Percentiles rank a stretch among this genome's conserved stretches.
These are phyloP conservation scores for Sebastes schlegelii DNA, from an alignment of 2,113 vertebrate species.

Conservation along the genomic window DNA sequence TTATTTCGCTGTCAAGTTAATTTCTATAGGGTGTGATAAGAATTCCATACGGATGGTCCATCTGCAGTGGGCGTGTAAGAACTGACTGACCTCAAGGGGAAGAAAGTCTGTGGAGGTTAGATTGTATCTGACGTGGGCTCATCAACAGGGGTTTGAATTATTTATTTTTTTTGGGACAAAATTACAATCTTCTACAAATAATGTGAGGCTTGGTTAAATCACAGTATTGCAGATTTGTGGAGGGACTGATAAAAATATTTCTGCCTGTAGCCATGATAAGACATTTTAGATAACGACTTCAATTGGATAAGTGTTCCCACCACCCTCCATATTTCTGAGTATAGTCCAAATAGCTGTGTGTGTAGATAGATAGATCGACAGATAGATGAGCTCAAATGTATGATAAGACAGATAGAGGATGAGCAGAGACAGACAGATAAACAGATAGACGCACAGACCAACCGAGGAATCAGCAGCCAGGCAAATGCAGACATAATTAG, in stretches of 20 bases:
- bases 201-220: background rate
- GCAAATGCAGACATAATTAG: background rate
- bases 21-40: conserved; percentile 56
- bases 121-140: conserved; percentile 3
- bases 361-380: background rate
- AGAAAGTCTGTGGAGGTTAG: conserved; percentile 1
- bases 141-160: background rate
- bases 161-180: background rate
- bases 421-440: background rate
- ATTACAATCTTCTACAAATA: background rate
- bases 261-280: background rate
- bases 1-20: conserved; percentile 67
- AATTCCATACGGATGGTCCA: conserved; percentile 54
- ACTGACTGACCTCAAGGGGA: background rate
- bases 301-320: background rate
- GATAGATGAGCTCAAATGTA: conserved; percentile 1
- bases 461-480: background rate
- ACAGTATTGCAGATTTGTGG: background rate
- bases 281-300: background rate
- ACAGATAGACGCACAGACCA: background rate
- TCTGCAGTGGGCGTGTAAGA: conserved; percentile 29
- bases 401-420: background rate
- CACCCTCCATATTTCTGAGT: background rate
- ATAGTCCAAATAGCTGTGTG: background rate
- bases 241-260: background rate